A percentile compares a stretch with the other conserved stretches of the same genome.
Evolutionary conservation across 2,113 vertebrate species (phyloP).

Genomic region (Trinectes maculatus): DNA sequence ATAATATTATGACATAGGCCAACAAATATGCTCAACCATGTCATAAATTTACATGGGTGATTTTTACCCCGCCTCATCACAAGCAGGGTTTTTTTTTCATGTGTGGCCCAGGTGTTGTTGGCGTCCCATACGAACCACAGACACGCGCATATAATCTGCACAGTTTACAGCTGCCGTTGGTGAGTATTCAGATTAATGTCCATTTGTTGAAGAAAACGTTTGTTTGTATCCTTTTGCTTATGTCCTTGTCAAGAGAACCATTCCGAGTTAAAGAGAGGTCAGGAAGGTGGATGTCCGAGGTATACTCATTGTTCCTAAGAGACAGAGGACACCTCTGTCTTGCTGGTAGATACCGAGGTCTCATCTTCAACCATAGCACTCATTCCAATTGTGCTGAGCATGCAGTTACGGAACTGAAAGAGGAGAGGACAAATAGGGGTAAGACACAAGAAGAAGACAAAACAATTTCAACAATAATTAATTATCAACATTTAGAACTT

Average conservation of each 20-base stretch:
- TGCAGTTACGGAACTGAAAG: slow-evolving; percentile 87
- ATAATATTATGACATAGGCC: slow-evolving; percentile 42
- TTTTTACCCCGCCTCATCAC: slow-evolving; percentile 17
- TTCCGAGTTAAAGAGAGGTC: slow-evolving; percentile 13
- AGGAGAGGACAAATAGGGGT: slow-evolving; percentile 36
- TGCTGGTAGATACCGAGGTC: slow-evolving; percentile 83
- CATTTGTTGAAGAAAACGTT: slow-evolving; percentile 15
- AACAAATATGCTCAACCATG: slow-evolving; percentile 26
- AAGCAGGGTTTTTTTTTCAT: background rate
- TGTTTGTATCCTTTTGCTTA: slow-evolving; percentile 14
- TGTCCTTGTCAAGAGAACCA: slow-evolving; percentile 16
- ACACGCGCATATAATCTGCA: background rate
- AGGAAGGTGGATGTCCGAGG: slow-evolving; percentile 10
- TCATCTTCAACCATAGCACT: slow-evolving; percentile 85
- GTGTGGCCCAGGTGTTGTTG: background rate
- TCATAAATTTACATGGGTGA: slow-evolving; percentile 40
- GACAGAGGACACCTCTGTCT: slow-evolving; percentile 86
- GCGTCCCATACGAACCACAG: slow-evolving; percentile 10
- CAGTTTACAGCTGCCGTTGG: background rate
- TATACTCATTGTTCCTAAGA: slow-evolving; percentile 62
- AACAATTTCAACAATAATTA: too few relatives aligned
- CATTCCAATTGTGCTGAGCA: slow-evolving; percentile 85
- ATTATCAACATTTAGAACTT: too few relatives aligned
- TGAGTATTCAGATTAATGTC: background rate
- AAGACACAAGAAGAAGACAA: too few relatives aligned